Conservation (phyloP, 2,888 invertebrate genomes). For the Melanostoma mellinum region DNA sequence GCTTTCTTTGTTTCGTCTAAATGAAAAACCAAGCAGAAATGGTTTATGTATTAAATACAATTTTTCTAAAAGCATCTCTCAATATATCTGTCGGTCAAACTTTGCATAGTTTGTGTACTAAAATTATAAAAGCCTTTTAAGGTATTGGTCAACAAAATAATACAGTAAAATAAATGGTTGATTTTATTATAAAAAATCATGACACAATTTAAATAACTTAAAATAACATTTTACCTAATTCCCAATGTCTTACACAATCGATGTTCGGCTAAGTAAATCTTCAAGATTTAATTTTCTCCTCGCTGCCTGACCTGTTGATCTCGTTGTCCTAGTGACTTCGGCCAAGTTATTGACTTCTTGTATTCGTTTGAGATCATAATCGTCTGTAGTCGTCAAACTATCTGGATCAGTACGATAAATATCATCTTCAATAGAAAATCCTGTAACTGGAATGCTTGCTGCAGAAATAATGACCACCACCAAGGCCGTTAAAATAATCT, state of each 20-base stretch:
- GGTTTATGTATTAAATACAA: too few species aligned
- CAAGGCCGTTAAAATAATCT: slow-evolving; percentile 13
- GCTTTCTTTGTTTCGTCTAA: too few species aligned
- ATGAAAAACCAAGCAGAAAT: too few species aligned
- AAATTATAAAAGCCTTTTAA: too few species aligned
- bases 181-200: neutral
- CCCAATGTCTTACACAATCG: neutral
- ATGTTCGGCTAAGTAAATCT: neutral
- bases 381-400: neutral
- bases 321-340: neutral
- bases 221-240: neutral
- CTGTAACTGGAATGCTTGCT: neutral
- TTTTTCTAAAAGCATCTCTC: too few species aligned
- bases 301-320: neutral
- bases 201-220: too few species aligned
- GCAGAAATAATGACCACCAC: neutral
- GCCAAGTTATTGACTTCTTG: slow-evolving; percentile 14
- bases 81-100: too few species aligned
- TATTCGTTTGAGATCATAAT: neutral
- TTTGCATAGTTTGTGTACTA: too few species aligned
- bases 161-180: neutral
- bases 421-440: slow-evolving; percentile 5
- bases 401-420: neutral
- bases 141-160: neutral
- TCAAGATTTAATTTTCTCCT: neutral